Evolutionary conservation across 2,888 invertebrate genomes (phyloP), one percentile per base, ranked within the genome.

Genomic region (Cheilosia impressa): DNA sequence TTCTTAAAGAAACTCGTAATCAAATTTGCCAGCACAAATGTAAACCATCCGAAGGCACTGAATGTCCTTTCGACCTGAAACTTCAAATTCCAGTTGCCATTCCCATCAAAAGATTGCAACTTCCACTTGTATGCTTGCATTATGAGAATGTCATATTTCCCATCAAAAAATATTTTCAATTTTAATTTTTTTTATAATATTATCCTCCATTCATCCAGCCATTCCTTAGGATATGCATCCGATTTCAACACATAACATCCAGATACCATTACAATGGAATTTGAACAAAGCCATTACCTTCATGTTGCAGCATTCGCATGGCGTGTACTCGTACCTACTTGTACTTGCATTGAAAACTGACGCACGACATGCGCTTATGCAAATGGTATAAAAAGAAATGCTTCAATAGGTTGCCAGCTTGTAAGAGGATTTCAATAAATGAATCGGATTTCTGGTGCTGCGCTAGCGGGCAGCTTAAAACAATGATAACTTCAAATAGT

Each of bases 401-500:
- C 45, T 50, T 47, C 41, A 68, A 41, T 41, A 52, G 22, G 60
- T 63, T 45, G 50, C 62, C 62, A 27, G 13, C 19, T 53, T 58
- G 34, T 69, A 55, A 57, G 43, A 43, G 34, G 38, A 58, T 76
- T 62, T 7, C 77, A 47, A 53, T 66, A 22, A 52, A 65, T 53
- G 60, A 65, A 38, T 75, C 31, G 52, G n/a, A 43, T 60, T 57
- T 5, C 57, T 17, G 24, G 34, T 50, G 5, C 41, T 80, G 24
- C 17, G n/a, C 43, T 41, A 13, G 10, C 38, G 38, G 38, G 41
- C 52, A 27, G 52, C 63, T 60, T 66, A 47, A 73, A 38, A 83
- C 72, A 83, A 77, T 83, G 45, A 34, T 15, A 72, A 58, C 72
- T 68, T 72, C 55, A 66, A 72, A 60, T 50, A 75, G 43, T 75